Base-by-base conservation (phyloP, 2,113 vertebrate genomes). In the Prochilodus magdalenae region DNA sequence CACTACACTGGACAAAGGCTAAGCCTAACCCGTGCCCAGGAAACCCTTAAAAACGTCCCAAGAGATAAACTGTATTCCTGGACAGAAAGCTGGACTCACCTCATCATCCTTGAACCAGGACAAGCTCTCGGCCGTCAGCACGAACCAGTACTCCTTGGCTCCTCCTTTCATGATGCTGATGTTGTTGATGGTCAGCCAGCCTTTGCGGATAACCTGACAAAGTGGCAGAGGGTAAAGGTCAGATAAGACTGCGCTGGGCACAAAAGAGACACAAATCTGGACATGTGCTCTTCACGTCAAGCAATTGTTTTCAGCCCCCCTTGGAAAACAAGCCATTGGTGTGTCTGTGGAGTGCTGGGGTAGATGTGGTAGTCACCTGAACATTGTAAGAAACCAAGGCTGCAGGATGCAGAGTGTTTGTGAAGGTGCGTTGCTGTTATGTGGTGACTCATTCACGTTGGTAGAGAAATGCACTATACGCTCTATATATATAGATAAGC, bases 101-200 rank as follows among this genome's bases (percentile, higher is more conserved):
- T 97, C 96, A 1, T 97, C 96, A 53, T 97, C 96, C 88, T 96
- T 97, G 81, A 96, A 97, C 96, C 96, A 97, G 87, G 95, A 96
- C 66, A 97, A 90, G 84, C 94, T 96, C 88, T 97, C 96, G 0
- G 96, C 96, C 3, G 96, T 96, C 76, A 97, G 92, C 83, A 97
- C 95, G 70, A 97, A 97, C 96, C 96, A 97, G 83, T 97, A 97
- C 65, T 96, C 96, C 84, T 97, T 97, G 22, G 96, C 95, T 65
- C 96, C 96, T 63, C 96, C 96, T 88, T 97, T 97, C 93, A 96
- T 97, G 87, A 97, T 96, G 86, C 96, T 96, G 85, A 97, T 97
- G 91, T 97, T 97, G 91, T 95, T 97, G 87, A 97, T 96, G 84
- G 96, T 99, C 87, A 99, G 89, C 97, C 97, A 99, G 40, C 97